Evolutionary conservation across 92 coral and sea anemone species (phyloP), one percentile per base, ranked within the genome.

Genomic region (Actinernus sp.): DNA sequence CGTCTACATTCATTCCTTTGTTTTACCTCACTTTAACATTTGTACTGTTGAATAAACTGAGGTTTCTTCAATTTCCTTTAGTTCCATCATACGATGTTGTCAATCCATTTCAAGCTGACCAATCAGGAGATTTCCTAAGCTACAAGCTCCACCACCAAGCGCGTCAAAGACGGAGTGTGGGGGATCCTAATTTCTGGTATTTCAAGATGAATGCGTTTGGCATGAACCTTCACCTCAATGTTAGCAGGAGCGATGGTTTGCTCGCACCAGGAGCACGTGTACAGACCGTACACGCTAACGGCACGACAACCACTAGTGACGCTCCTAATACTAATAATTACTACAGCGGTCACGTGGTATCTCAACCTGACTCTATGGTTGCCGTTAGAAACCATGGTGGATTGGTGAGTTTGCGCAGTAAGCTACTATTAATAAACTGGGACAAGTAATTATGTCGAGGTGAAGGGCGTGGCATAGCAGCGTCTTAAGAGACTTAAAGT

Each of bases 1-100:
- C n/a, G n/a, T n/a, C n/a, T n/a, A n/a, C n/a, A n/a, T n/a, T n/a
- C n/a, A n/a, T n/a, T n/a, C n/a, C n/a, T n/a, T n/a, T n/a, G n/a
- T n/a, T n/a, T n/a, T n/a, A n/a, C n/a, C 14, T 14, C 7, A 36
- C 7, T 36, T 36, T 7, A 7, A 36, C 7, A 7, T 36, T 36
- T 14, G 41, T 36, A 7, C 0, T 25, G 6, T 26, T 2, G 1
- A 20, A 26, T 10, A 24, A 26, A 55, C 23, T 22, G 20, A 17
- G 1, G 18, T 1, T 59, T 20, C 46, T 51, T 50, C 20, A 3
- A 19, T 17, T 16, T 17, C 2, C 31, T 41, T 3, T 24, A 86
- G 93, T 86, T 49, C 97, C 97, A 62, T 79, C 81, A 32, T 91
- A 91, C 58, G 89, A 86, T 25, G 53, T 91, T 26, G 73, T 75